These are phyloP conservation scores for Simalia tracyae DNA, from an alignment of 2,797 vertebrate genomes.

Conservation along the genomic window DNA sequence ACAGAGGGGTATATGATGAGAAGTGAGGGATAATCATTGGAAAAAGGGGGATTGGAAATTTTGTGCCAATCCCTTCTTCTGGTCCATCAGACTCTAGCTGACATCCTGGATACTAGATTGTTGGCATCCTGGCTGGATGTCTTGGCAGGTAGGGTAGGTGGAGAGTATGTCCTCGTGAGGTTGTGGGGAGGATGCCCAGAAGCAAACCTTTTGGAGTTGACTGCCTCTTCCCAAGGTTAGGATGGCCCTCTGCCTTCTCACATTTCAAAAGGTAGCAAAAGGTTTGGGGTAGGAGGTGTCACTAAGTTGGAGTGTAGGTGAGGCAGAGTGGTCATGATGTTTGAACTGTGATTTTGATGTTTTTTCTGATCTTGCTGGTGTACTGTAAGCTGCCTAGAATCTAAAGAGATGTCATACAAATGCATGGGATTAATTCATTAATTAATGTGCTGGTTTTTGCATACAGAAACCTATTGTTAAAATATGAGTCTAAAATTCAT, in stretches of 20 bases:
- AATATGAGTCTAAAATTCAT: background rate
- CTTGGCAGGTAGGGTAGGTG: no score
- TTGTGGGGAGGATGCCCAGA: background rate
- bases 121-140: no score
- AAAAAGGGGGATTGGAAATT: no score
- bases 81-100: no score
- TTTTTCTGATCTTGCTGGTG: background rate
- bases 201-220: background rate
- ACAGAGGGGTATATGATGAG: no score
- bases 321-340: background rate
- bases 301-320: background rate
- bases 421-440: background rate
- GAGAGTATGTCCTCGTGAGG: background rate
- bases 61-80: no score
- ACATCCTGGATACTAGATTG: no score
- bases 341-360: background rate
- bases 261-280: background rate
- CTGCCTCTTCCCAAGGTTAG: background rate
- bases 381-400: background rate
- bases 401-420: background rate
- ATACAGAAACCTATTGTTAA: background rate
- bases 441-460: background rate
- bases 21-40: no score
- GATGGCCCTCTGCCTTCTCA: background rate
- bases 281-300: background rate